Evolutionary conservation across 2,797 vertebrate species (phyloP).

Genomic region (Natrix natrix): DNA sequence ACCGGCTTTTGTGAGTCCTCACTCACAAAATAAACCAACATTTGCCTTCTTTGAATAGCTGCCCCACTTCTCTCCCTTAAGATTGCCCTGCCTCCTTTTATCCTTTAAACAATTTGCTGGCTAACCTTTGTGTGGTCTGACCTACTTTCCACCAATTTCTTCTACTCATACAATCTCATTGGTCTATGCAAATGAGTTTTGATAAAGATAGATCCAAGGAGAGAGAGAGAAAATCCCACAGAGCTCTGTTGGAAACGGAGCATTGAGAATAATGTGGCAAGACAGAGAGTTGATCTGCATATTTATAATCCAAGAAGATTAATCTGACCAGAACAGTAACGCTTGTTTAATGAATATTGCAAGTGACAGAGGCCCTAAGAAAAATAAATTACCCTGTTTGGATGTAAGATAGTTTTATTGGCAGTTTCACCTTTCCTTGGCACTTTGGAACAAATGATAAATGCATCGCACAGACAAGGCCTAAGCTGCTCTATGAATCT

Average conservation of each 20-base stretch:
- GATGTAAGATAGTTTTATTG: background rate
- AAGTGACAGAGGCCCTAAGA: background rate
- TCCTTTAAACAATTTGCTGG: background rate
- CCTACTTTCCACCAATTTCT: constrained; percentile 6
- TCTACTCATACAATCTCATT: background rate
- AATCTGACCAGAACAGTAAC: constrained; percentile 1
- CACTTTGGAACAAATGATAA: background rate
- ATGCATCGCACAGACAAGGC: background rate
- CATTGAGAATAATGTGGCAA: constrained; percentile 1
- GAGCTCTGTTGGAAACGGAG: background rate
- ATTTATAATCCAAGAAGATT: constrained; percentile 12
- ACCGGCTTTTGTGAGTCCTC: background rate
- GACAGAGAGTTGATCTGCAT: constrained; percentile 23
- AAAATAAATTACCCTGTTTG: constrained; percentile 1
- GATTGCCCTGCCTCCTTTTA: background rate
- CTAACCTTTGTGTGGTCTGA: background rate
- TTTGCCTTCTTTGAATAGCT: background rate
- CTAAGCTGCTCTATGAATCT: background rate
- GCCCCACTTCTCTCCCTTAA: background rate
- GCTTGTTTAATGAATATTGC: constrained; percentile 3
- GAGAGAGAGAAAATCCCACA: background rate
- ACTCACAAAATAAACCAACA: background rate
- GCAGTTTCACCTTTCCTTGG: background rate
- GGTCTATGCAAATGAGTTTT: constrained; percentile 10
- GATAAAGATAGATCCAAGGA: background rate